Percentiles rank a stretch among this genome's conserved stretches.
Conservation (phyloP, 2,113 vertebrate genomes). For the Melanerpes aurifrons region DNA sequence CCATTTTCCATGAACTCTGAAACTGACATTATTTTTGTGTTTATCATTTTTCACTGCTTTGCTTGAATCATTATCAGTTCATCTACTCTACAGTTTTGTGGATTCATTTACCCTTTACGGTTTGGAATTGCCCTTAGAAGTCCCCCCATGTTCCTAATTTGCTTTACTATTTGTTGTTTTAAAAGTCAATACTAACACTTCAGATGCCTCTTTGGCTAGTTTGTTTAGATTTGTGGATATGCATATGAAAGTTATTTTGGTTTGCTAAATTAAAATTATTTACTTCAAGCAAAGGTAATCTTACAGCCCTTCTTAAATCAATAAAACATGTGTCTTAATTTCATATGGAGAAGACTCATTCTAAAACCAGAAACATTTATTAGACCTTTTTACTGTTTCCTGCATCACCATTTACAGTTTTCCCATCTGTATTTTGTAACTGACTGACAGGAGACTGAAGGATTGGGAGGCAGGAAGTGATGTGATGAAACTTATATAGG, state of each 20-base stretch:
- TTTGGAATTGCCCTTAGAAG: neutral
- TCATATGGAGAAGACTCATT: neutral
- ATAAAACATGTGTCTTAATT: neutral
- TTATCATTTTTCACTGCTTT: neutral
- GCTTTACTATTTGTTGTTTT: neutral
- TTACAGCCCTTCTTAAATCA: neutral
- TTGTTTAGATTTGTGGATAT: neutral
- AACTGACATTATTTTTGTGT: neutral
- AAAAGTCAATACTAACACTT: neutral
- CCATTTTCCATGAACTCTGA: neutral
- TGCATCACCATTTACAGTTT: neutral
- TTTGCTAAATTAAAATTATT: neutral
- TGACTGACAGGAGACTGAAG: neutral
- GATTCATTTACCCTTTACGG: neutral
- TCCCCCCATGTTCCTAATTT: neutral
- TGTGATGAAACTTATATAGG: neutral
- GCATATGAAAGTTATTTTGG: neutral
- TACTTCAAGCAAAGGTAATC: neutral
- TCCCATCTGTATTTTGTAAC: neutral
- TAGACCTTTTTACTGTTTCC: neutral
- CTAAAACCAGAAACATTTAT: neutral
- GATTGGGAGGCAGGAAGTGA: fast-evolving
- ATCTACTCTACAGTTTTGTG: neutral
- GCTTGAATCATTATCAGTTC: neutral
- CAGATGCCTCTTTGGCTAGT: neutral